phyloP scores from a whole-genome alignment of 2,888 invertebrate genomes.

The Chaetoderma sp. region DNA sequence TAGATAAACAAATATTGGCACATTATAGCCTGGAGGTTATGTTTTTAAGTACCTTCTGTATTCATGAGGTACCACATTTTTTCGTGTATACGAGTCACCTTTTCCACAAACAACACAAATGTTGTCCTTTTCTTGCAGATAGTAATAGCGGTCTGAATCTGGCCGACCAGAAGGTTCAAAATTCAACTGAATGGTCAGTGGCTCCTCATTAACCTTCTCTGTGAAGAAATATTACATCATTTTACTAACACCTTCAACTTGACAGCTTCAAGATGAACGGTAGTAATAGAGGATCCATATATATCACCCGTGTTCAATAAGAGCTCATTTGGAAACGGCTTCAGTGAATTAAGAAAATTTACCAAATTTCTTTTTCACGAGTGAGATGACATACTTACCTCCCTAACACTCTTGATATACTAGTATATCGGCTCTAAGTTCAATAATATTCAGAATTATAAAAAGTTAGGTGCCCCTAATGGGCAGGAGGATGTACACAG shows the following conservation, averaged over 20 bases:
- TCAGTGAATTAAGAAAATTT: too few species aligned
- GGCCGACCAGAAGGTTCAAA: constrained; percentile 85
- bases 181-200: constrained; percentile 78
- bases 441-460: too few species aligned
- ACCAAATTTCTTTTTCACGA: too few species aligned
- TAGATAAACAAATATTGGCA: too few species aligned
- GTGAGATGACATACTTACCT: too few species aligned
- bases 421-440: too few species aligned
- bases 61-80: constrained; percentile 86
- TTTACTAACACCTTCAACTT: neutral
- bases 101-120: constrained; percentile 84
- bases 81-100: constrained; percentile 78
- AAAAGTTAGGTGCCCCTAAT: too few species aligned
- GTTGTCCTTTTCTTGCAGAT: constrained; percentile 80
- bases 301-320: neutral
- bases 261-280: neutral
- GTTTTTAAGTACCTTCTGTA: constrained; percentile 81
- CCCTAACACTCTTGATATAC: too few species aligned
- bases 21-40: too few species aligned
- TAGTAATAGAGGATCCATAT: neutral
- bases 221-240: constrained; percentile 51
- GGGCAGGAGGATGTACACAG: too few species aligned
- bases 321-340: too few species aligned
- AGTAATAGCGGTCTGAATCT: constrained; percentile 77
- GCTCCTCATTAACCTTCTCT: constrained; percentile 71